phyloP scores from a whole-genome alignment of 2,113 vertebrate genomes.

The Barbus barbus region DNA sequence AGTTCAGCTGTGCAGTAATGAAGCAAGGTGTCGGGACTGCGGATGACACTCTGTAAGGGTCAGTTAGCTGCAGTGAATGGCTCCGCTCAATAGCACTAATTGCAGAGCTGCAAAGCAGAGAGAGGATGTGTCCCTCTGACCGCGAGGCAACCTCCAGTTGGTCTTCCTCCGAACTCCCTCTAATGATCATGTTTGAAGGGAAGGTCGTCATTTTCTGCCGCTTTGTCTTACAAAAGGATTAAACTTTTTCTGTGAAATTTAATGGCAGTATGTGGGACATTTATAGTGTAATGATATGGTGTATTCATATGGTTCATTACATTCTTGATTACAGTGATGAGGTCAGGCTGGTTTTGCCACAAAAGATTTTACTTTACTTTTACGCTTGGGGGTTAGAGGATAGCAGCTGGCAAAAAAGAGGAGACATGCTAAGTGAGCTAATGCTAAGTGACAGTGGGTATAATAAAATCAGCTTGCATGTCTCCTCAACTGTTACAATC shows the following conservation, averaged over 20 bases:
- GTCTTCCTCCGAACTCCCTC: neutral
- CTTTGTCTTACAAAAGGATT: neutral
- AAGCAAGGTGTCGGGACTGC: conserved; percentile 2
- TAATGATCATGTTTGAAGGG: conserved; percentile 32
- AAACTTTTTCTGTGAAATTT: neutral
- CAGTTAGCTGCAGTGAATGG: neutral
- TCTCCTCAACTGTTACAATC: neutral
- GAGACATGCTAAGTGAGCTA: neutral
- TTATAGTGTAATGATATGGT: neutral
- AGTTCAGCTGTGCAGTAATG: neutral
- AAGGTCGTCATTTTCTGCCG: neutral
- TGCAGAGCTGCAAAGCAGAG: neutral
- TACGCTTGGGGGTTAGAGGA: neutral
- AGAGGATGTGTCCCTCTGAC: conserved; percentile 29
- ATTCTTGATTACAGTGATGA: neutral
- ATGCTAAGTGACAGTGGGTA: neutral
- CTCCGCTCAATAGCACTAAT: conserved; percentile 27
- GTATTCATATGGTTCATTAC: neutral
- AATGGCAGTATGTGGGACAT: neutral
- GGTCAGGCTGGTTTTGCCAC: neutral
- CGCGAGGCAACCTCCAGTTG: neutral
- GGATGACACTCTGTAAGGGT: neutral
- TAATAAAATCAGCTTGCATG: neutral
- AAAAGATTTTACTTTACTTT: neutral
- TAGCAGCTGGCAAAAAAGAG: neutral